Base-by-base conservation (phyloP, 1,140 invertebrate genomes). In the Hesperophylax magnus region DNA sequence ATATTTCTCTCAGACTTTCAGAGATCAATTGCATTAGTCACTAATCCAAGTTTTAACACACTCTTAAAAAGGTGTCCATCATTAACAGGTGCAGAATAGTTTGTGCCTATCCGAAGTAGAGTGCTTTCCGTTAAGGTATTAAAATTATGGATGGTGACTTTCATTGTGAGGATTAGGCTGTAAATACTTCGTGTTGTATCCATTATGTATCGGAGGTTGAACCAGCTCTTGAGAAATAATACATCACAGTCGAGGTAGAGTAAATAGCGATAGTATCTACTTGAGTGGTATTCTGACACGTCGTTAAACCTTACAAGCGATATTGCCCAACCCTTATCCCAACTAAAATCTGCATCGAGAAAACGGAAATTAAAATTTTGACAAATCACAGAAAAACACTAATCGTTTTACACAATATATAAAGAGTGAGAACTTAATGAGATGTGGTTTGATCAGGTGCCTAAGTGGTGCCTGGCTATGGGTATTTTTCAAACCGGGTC, bases 281-380 rank as follows among this genome's bases (percentile, higher is more conserved):
- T 78, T 82, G 78, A 82, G 81, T 82, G 81, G 81, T 82, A 82
- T 80, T 80, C 81, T 74, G 65, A 82, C 81, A 82, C 81, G 81
- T 82, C 81, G 78, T 82, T 82, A 82, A 82, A 65, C 78, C 72
- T 69, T 80, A 56, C 77, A 78, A 69, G 77, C 74, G 65, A 78
- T 80, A 80, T 82, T 78, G 81, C 75, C 76, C 72, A 69, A 34
- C 65, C 65, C 65, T 69, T 69, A 39, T 39, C 17, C 63, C 17
- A 34, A 24, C 24, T 6, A 0, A 34, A 34, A 47, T 47, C 9
- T 47, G 9, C 39, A 11, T 24, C 20, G 58, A 61, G 8, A 61
- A 61, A 61, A 61, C 7, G 58, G 58, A 20, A 22, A 15, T 1
- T 20, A 61, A 61, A 61, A 24, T 20, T 24, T 0, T 8, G 7